Evolutionary conservation across 2,888 invertebrate genomes (phyloP), one percentile per base, ranked within the genome.

Genomic region (Harpalus rubripes): DNA sequence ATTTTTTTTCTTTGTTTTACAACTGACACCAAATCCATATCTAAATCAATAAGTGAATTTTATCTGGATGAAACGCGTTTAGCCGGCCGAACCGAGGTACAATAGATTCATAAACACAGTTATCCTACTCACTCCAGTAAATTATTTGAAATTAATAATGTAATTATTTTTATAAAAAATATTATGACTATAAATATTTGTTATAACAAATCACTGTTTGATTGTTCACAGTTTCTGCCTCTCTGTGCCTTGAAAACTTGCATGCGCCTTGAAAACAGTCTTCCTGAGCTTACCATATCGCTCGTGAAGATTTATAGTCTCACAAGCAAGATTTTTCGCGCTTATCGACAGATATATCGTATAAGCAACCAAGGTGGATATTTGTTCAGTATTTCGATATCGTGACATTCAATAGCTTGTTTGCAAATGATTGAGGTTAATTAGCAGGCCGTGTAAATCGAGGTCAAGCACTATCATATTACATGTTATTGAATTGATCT

Each of bases 371-470:
- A 72, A 72, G 68, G 41, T 41, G 52, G 56, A 58, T 76, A 76
- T 76, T 76, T 76, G 58, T 41, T 78, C 26, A 78, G 58, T 78
- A 78, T 78, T 78, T 59, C 56, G 56, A 32, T 78, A 78, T 56
- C 39, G 39, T 78, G 78, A 78, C 78, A 78, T 78, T 65, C 81
- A 68, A 68, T 81, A 81, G 65, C 65, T 81, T 68, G 68, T 81
- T 65, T 81, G 65, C 81, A 68, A 81, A 68, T 81, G 81, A 81
- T 81, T 81, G 81, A 81, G 81, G 81, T 81, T 81, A 81, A 81
- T 81, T 81, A 68, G 63, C 65, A 81, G 65, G 68, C 81, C 81
- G 44, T 68, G 81, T 56, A 81, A 63, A 81, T 56, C 81, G 81
- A 81, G 81, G 81, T 68, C 81, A 68, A 44, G 26, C 65, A 68